Evolutionary conservation across 2,888 invertebrate genomes (phyloP).

Genomic region (Acrobasis repandana): DNA sequence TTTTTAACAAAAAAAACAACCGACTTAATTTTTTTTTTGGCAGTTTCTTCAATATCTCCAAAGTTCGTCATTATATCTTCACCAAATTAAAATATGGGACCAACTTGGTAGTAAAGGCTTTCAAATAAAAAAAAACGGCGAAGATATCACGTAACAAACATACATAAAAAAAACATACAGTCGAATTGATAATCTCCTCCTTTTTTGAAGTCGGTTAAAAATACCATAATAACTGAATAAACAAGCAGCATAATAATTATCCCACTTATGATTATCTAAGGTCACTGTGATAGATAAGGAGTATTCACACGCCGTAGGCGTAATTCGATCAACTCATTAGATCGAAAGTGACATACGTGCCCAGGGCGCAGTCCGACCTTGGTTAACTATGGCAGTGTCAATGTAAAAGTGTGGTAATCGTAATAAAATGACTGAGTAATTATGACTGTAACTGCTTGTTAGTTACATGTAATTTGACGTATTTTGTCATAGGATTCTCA

Average conservation of each 20-base stretch:
- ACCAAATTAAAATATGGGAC: no score
- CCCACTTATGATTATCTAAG: conserved; percentile 7
- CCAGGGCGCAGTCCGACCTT: conserved; percentile 58
- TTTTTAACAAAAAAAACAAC: no score
- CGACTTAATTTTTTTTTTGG: no score
- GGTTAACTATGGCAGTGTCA: conserved; percentile 51
- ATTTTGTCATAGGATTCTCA: not conserved
- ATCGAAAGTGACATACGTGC: conserved; percentile 49
- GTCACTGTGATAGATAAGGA: not conserved
- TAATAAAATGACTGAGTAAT: conserved; percentile 30
- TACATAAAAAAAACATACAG: no score
- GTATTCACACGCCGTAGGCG: conserved; percentile 6
- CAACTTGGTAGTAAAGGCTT: no score
- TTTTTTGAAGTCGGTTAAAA: no score
- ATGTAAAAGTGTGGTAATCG: conserved; percentile 46
- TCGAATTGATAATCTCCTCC: no score
- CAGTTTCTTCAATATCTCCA: no score
- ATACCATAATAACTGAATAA: no score
- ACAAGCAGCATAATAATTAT: not conserved
- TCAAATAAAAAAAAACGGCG: no score
- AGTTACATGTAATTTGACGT: conserved; percentile 14
- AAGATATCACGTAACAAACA: no score
- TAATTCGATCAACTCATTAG: conserved; percentile 40
- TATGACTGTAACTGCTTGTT: conserved; percentile 34
- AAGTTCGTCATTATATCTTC: no score